Percentiles rank a stretch among this genome's conserved stretches.
Evolutionary conservation across 2,797 vertebrate species (phyloP).

Genomic region (Neostethus bicornis): DNA sequence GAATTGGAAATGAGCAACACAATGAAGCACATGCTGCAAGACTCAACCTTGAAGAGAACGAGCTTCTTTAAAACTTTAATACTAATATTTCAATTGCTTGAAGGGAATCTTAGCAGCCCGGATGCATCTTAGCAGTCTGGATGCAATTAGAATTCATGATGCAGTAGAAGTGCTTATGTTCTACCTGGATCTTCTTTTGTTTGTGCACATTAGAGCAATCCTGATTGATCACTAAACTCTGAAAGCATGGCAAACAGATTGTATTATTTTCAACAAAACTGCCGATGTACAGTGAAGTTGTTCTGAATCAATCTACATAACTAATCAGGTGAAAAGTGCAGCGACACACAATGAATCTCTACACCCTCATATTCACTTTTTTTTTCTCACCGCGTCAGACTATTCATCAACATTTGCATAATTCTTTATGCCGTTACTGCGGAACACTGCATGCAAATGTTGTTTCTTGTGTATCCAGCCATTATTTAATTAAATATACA

Average conservation of each 20-base stretch:
- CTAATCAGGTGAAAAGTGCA: conserved; percentile 21
- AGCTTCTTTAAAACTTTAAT: conserved; percentile 39
- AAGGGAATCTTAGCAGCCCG: conserved; percentile 25
- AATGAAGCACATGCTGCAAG: conserved; percentile 31
- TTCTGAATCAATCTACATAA: conserved; percentile 48
- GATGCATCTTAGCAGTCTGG: no score
- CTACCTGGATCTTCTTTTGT: conserved; percentile 17
- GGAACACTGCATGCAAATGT: background rate
- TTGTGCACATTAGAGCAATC: conserved; percentile 33
- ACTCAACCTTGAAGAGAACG: conserved; percentile 37
- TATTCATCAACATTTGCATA: background rate
- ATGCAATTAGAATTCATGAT: conserved; percentile 26
- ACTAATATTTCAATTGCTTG: conserved; percentile 36
- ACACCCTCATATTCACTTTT: conserved; percentile 5
- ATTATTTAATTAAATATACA: background rate
- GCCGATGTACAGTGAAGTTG: conserved; percentile 27
- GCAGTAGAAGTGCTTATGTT: conserved; percentile 4
- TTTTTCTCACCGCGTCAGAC: conserved; percentile 4
- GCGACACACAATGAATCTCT: conserved; percentile 14
- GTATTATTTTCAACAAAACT: conserved; percentile 38
- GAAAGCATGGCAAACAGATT: conserved; percentile 32
- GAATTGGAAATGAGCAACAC: conserved; percentile 19
- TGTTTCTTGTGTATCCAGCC: background rate
- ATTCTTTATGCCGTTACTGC: background rate
- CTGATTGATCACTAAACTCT: conserved; percentile 44